phyloP scores from a whole-genome alignment of 2,113 vertebrate genomes.

The Protobothrops mucrosquamatus region DNA sequence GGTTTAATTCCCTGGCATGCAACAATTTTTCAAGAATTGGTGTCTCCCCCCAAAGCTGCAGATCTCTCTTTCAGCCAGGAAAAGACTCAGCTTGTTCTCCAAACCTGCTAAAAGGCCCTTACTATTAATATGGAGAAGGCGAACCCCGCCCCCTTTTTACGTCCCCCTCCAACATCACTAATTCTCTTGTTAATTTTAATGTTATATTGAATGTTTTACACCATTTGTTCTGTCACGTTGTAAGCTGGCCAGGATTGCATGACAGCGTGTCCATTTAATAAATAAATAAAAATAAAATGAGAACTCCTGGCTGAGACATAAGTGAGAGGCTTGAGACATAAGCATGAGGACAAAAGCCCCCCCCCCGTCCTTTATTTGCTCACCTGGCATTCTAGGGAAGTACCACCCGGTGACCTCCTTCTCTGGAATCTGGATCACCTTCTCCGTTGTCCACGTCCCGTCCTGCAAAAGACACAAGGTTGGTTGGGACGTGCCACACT shows the following conservation, averaged over 20 bases:
- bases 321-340: not conserved
- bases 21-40: not conserved
- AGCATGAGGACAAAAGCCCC: not conserved
- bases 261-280: too few species aligned
- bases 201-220: too few species aligned
- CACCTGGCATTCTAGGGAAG: conserved; percentile 87
- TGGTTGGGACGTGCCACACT: not conserved
- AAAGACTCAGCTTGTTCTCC: not conserved
- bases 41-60: not conserved
- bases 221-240: too few species aligned
- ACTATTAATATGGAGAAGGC: not conserved
- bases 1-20: not conserved
- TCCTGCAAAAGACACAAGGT: conserved; percentile 59
- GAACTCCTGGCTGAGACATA: not conserved
- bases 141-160: too few species aligned
- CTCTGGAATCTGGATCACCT: conserved; percentile 81
- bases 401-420: conserved; percentile 91
- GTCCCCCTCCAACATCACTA: too few species aligned
- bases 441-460: conserved; percentile 84
- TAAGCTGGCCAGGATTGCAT: too few species aligned
- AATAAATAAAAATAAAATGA: too few species aligned
- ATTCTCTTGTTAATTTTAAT: too few species aligned
- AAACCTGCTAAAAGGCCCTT: not conserved
- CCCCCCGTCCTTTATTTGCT: conserved; percentile 25
- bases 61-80: not conserved